Evolutionary conservation across 2,888 invertebrate species (phyloP), one percentile per base, ranked within the genome.

Genomic region (Poecilobothrus nobilitatus): DNA sequence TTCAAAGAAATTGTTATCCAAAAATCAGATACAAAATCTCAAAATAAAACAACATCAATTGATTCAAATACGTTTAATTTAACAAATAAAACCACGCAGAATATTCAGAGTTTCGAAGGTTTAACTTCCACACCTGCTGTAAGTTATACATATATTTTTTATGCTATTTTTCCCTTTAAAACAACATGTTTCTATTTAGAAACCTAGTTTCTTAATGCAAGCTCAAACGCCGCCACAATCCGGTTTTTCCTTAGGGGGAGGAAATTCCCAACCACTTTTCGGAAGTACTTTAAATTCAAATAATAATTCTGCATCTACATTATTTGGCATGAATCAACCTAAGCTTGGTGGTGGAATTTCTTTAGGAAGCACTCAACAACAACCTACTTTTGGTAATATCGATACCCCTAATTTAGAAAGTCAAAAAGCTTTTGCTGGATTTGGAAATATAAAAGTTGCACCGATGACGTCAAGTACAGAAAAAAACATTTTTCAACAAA

Each of bases 1-100:
- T 81, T 81, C 70, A 74, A 72, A 33, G 66, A 75, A 4, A 68
- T 80, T 18, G 27, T 27, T 5, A 71, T 73, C 21, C 33, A 27
- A 69, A 34, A 37, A 66, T 12, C 72, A 27, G 67, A 74, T 63
- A 1, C 66, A 67, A 64, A 68, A 63, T 62, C 44, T 44, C 22
- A 64, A 66, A 61, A 37, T 69, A 1, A 63, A 63, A 10, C 9
- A 20, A 33, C 12, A 64, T 67, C 53, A 53, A 53, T 21, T 68
- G 27, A 41, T 67, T 41, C 22, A 66, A 69, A 44, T 68, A 65
- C 34, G 61, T 69, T 34, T 15, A 41, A 37, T 37, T 7, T 37
- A 37, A 37, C 53, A 18, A 53, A 53, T 53, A 53, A 53, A 53
- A 53, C 18, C 6, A 6, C 1, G 2, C 18, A 53, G 3, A 53